phyloP scores from a whole-genome alignment of 2,113 vertebrate genomes.

The Saguinus imperator region DNA sequence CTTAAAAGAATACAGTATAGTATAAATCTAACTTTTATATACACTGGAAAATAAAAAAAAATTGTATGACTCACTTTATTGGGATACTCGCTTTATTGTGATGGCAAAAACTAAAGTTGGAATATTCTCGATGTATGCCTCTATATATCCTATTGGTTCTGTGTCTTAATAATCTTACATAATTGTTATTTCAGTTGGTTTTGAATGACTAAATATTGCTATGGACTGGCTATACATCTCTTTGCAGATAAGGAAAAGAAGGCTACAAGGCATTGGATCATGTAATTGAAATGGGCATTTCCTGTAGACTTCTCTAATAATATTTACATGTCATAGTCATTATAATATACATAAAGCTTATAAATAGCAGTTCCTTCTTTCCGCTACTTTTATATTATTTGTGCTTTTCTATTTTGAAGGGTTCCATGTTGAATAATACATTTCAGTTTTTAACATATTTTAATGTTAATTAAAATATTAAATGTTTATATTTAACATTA shows the following conservation, averaged over 20 bases:
- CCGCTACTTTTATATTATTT: background rate
- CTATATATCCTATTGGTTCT: background rate
- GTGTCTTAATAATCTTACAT: background rate
- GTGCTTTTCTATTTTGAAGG: conserved; percentile 52
- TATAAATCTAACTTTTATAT: background rate
- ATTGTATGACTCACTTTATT: background rate
- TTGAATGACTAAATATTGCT: conserved; percentile 33
- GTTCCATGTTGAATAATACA: conserved; percentile 12
- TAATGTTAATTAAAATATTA: background rate
- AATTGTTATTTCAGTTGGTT: conserved; percentile 1
- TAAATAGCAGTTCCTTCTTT: background rate
- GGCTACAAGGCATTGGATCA: background rate
- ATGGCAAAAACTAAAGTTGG: background rate
- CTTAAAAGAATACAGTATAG: background rate
- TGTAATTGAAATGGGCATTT: background rate
- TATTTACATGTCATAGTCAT: background rate
- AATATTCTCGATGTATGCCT: background rate
- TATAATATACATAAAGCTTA: background rate
- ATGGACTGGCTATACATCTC: background rate
- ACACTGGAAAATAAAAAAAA: background rate
- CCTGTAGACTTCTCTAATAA: background rate
- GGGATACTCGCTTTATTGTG: background rate
- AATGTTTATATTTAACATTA: background rate
- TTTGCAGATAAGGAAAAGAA: conserved; percentile 43
- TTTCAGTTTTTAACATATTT: background rate